Percentiles rank a stretch among this genome's conserved stretches.
Conservation (phyloP, 2,113 vertebrate species). For the Aegotheles bennettii region DNA sequence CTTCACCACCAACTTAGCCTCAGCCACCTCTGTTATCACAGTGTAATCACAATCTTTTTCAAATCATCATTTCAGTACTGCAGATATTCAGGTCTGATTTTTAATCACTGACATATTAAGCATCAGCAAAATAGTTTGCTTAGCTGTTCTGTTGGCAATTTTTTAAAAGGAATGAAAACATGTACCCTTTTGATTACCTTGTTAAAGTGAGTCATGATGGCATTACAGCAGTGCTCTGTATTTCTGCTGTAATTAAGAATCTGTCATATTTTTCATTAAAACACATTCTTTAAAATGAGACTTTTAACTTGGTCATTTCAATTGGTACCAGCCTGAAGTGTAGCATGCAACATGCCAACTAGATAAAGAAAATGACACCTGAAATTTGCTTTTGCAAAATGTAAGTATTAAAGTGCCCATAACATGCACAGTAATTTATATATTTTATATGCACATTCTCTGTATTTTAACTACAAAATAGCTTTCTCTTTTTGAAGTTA, state of each 20-base stretch:
- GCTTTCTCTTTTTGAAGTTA: neutral
- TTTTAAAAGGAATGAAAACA: conserved; percentile 68
- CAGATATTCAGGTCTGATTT: conserved; percentile 59
- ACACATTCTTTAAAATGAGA: conserved; percentile 58
- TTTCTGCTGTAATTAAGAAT: conserved; percentile 63
- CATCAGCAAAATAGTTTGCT: conserved; percentile 70
- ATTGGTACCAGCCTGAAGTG: neutral
- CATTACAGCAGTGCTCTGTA: conserved; percentile 47
- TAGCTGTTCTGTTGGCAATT: conserved; percentile 48
- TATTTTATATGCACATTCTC: neutral
- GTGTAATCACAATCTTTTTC: conserved; percentile 55
- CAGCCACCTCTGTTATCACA: conserved; percentile 5
- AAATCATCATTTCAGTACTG: conserved; percentile 52
- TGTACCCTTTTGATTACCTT: conserved; percentile 68
- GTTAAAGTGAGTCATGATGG: conserved; percentile 66
- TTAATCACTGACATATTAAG: conserved; percentile 67
- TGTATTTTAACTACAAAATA: neutral
- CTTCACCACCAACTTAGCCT: conserved; percentile 43
- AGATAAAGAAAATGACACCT: neutral
- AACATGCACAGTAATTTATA: neutral
- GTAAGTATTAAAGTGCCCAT: neutral
- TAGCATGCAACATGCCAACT: neutral
- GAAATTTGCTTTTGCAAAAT: conserved; percentile 24
- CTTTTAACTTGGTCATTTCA: conserved; percentile 51
- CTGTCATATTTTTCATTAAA: conserved; percentile 70